Evolutionary conservation across 2,113 vertebrate genomes (phyloP).

Genomic region (Prinia subflava): DNA sequence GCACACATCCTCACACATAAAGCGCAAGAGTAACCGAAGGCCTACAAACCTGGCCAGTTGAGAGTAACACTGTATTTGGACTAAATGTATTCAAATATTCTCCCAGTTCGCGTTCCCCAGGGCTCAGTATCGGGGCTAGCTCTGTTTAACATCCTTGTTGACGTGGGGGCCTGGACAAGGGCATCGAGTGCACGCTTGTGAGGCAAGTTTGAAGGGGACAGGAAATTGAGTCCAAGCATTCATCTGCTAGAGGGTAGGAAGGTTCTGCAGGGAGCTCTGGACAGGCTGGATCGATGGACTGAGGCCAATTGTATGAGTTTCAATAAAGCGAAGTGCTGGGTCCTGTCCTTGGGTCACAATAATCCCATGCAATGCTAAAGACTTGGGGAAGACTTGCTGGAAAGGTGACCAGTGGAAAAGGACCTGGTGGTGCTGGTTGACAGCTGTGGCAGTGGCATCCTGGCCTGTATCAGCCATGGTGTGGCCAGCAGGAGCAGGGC

Average conservation of each 20-base stretch:
- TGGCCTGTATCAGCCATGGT: not conserved
- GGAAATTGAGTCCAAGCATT: rapidly evolving
- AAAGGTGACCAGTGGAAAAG: not conserved
- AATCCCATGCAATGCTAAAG: not conserved
- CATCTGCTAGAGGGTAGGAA: not conserved
- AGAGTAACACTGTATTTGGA: not conserved
- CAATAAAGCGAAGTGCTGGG: not conserved
- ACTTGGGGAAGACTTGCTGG: not conserved
- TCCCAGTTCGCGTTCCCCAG: not conserved
- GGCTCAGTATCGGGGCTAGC: rapidly evolving
- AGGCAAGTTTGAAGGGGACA: not conserved
- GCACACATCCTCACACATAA: not conserved
- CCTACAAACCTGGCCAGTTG: not conserved
- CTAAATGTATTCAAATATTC: not conserved
- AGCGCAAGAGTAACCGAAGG: not conserved
- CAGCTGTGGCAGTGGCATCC: not conserved
- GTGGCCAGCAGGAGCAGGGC: not conserved
- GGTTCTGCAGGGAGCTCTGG: not conserved
- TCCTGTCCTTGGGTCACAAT: not conserved
- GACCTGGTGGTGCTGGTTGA: rapidly evolving
- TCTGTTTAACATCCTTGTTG: not conserved
- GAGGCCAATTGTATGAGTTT: not conserved
- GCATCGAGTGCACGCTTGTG: rapidly evolving
- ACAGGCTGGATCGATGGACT: not conserved
- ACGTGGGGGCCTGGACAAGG: not conserved